Evolutionary conservation across 2,888 invertebrate genomes (phyloP), one percentile per base, ranked within the genome.

Genomic region (Cosmopolites sordidus): DNA sequence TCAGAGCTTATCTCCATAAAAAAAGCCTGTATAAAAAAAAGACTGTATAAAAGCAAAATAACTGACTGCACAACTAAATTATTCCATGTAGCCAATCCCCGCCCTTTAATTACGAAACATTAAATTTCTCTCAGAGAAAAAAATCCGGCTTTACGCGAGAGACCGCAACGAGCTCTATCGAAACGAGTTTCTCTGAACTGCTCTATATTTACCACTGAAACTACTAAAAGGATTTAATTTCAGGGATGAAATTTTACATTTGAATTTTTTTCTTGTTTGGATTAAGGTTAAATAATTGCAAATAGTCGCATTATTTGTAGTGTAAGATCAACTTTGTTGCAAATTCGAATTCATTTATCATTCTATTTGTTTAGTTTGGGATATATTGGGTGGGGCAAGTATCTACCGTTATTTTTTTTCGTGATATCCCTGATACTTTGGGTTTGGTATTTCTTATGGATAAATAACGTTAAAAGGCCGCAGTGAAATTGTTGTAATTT

Each of bases 141-240:
- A 33, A 12, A 12, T 12, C n/a, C 33, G 12, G 33, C 33, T 33
- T n/a, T n/a, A 11, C 33, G 33, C 12, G n/a, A 12, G 5, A 33
- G 12, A 33, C 33, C 33, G n/a, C 33, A 33, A 33, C 5, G 33
- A 33, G 33, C 33, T 33, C 33, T n/a, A 33, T 9, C 33, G 33
- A 33, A 33, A n/a, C 33, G 33, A 11, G n/a, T 8, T 22, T 22
- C 22, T 22, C 22, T 22, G 22, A 3, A 22, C 33, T n/a, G 33
- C 33, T 33, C 33, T 33, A 33, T 33, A 33, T 33, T 33, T 33
- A 33, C 33, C n/a, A 12, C 33, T 12, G 11, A n/a, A 33, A 9
- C 33, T 33, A 33, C 33, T 5, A 33, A 33, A 33, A 33, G 33
- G 33, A 33, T 33, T 33, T 33, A 33, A 33, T 33, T 33, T 11